Percentiles rank a stretch among this genome's conserved stretches.
phyloP scores from a whole-genome alignment of 2,888 invertebrate genomes.

The Phaonia tiefii region DNA sequence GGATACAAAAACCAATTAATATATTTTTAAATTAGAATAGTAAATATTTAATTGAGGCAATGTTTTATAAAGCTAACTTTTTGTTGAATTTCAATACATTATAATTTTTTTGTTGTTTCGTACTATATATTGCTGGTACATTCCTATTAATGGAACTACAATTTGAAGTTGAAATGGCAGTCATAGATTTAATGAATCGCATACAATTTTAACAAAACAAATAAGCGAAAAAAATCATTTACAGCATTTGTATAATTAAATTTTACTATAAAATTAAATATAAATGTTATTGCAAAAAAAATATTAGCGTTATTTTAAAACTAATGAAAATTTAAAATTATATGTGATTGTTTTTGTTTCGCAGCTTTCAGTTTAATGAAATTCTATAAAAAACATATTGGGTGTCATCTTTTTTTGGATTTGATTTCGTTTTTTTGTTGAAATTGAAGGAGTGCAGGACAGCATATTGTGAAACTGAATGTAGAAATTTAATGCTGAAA shows the following conservation, averaged over 20 bases:
- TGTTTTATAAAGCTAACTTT: not conserved
- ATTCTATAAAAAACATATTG: too few relatives aligned
- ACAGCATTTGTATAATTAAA: slow-evolving; percentile 5
- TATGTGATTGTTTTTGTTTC: not conserved
- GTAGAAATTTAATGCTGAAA: too few relatives aligned
- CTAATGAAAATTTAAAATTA: slow-evolving; percentile 11
- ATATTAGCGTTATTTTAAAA: not conserved
- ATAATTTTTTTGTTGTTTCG: too few relatives aligned
- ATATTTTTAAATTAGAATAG: slow-evolving; percentile 3
- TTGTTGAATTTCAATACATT: too few relatives aligned
- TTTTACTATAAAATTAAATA: slow-evolving; percentile 10
- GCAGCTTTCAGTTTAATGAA: too few relatives aligned
- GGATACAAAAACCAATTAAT: not conserved
- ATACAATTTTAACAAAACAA: not conserved
- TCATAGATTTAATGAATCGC: not conserved
- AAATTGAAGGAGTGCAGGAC: too few relatives aligned
- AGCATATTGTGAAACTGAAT: too few relatives aligned
- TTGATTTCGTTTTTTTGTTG: too few relatives aligned
- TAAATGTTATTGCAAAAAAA: not conserved
- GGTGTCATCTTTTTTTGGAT: too few relatives aligned
- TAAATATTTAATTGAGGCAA: not conserved
- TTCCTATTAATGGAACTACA: too few relatives aligned
- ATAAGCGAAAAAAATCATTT: not conserved
- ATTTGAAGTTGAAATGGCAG: not conserved
- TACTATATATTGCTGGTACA: too few relatives aligned